Base-by-base conservation (phyloP, 2,888 invertebrate species). In the Cephus rjabovi region DNA sequence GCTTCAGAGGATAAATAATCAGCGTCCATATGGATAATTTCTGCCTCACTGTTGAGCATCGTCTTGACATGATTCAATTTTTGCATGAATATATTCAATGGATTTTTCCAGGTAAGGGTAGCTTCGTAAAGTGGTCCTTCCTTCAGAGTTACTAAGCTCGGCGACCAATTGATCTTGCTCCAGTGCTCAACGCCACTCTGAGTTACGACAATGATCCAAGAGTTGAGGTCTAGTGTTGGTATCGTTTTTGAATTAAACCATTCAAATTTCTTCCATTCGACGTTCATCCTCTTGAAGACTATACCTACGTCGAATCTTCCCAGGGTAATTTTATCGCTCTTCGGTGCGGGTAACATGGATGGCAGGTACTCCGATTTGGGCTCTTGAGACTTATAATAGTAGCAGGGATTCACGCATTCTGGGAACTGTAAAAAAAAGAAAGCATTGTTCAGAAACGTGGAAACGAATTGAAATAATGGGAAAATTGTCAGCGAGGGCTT, bases 31-130 rank as follows among this genome's bases (percentile, higher is more conserved):
- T 90, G 90, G 40, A 86, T 81, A 4, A 90, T 81, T 0, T 89
- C 90, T 33, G 89, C 87, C 76, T 90, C 89, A 0, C 90, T 90
- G 56, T 23, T 56, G 56, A 56, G 56, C 56, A 23, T 56, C 9
- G 56, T 15, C 56, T 56, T 56, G 56, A 56, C 56, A 1, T 23
- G 56, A 56, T 56, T 56, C 56, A 56, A 9, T 15, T 23, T 56
- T 56, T 56, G 56, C 23, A 56, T 56, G 74, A 89, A 90, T 69
- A 87, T 89, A 40, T 90, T 89, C 34, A 90, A 80, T 81, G 89
- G 90, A 80, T 88, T 89, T 68, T 90, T 90, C 91, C 91, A 91
- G n/a, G 90, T 88, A 12, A 91, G 84, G 1, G 87, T 89, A 0
- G 91, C 91, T 70, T 91, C 91, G 82, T 86, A 90, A 12, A 91